These are phyloP conservation scores for Meloidogyne chitwoodi DNA, from an alignment of 1,140 invertebrate species.

Conservation along the genomic window DNA sequence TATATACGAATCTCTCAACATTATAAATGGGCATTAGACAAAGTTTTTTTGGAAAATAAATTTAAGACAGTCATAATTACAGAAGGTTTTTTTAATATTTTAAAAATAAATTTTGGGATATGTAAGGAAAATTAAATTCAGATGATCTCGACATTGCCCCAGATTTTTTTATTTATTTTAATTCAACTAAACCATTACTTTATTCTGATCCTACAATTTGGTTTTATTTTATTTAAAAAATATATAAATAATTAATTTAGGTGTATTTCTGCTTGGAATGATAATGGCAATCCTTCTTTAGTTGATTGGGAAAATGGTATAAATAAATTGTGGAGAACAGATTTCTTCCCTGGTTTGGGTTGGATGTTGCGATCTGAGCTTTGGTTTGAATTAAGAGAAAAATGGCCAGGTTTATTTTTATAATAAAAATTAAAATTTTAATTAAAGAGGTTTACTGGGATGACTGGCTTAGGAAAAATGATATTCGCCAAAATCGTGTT, in stretches of 20 bases:
- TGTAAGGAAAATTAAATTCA: conserved; percentile 60
- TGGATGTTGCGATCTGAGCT: conserved; percentile 80
- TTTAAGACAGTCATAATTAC: conserved; percentile 87
- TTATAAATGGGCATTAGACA: conserved; percentile 90
- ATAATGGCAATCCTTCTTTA: conserved; percentile 71
- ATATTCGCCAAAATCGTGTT: conserved; percentile 78
- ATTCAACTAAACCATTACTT: conserved; percentile 79
- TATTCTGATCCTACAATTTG: conserved; percentile 78
- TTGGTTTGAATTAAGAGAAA: conserved; percentile 79
- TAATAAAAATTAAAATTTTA: not conserved
- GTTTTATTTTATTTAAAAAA: conserved; percentile 51
- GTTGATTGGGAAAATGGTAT: conserved; percentile 70
- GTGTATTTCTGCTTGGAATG: conserved; percentile 89
- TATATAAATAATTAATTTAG: not conserved
- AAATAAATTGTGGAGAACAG: conserved; percentile 69
- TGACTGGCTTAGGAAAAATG: conserved; percentile 92
- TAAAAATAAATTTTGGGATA: not conserved
- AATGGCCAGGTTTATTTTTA: conserved; percentile 75
- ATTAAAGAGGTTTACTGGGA: conserved; percentile 90
- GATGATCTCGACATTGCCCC: conserved; percentile 94
- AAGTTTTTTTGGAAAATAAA: conserved; percentile 77
- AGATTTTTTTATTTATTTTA: conserved; percentile 94
- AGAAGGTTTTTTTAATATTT: conserved; percentile 70
- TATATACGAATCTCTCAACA: conserved; percentile 95
- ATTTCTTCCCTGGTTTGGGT: conserved; percentile 96